Percentiles rank a stretch among this genome's conserved stretches.
Conservation (phyloP, 2,797 vertebrate genomes). For the Sciurus vulgaris region DNA sequence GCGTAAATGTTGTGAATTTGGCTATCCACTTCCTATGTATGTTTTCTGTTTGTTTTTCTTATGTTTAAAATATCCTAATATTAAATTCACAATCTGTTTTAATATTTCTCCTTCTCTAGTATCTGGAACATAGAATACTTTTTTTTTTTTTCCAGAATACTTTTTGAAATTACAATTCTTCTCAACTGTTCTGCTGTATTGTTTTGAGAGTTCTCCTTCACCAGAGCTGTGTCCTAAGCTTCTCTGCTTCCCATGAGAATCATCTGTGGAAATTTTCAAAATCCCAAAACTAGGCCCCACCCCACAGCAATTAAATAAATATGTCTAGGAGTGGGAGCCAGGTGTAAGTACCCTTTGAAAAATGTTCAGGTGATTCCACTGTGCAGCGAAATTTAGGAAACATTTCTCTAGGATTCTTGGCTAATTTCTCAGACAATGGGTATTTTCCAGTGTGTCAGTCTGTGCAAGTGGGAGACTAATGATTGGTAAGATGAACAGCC, state of each 20-base stretch:
- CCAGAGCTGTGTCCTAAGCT: not conserved
- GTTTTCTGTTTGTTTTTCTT: not conserved
- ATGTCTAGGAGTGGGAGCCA: not conserved
- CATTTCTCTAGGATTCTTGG: not conserved
- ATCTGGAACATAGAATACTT: not conserved
- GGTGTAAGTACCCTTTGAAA: not conserved
- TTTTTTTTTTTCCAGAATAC: too few relatives aligned
- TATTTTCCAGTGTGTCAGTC: not conserved
- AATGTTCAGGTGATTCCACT: not conserved
- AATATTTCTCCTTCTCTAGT: not conserved
- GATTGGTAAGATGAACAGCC: not conserved
- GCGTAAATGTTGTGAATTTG: not conserved
- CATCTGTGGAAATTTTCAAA: not conserved
- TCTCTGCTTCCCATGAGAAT: not conserved
- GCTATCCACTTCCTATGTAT: not conserved
- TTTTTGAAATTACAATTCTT: not conserved
- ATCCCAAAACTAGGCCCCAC: not conserved
- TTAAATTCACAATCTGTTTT: constrained; percentile 18
- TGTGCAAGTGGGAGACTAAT: not conserved
- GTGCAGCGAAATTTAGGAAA: not conserved
- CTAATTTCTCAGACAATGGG: not conserved
- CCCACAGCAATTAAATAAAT: not conserved
- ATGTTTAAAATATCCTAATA: not conserved
- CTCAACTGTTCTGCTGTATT: not conserved
- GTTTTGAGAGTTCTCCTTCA: not conserved